Conservation (phyloP, 2,113 vertebrate genomes). For the Calonectris borealis region DNA sequence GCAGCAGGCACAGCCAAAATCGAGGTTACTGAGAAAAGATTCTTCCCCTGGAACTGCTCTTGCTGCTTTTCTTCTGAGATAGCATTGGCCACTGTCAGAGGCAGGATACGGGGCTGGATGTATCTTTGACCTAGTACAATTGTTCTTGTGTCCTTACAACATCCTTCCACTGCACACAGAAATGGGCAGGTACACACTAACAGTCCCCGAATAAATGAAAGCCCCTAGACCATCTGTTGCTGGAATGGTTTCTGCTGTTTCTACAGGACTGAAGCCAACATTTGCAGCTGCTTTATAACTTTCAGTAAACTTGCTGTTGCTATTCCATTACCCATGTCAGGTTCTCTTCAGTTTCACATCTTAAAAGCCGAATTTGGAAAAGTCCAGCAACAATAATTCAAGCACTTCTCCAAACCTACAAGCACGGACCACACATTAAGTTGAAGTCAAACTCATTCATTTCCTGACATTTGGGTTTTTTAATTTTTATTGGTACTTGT, state of each 20-base stretch:
- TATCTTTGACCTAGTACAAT: background rate
- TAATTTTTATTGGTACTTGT: background rate
- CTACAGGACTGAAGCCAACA: constrained; percentile 3
- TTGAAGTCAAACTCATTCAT: background rate
- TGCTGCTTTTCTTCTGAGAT: background rate
- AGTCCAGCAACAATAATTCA: background rate
- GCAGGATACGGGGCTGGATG: background rate
- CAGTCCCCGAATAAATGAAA: background rate
- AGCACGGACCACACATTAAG: fast-evolving
- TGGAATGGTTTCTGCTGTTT: background rate
- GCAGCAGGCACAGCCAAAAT: background rate
- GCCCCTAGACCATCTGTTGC: background rate
- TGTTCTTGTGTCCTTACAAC: background rate
- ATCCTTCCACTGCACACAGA: background rate
- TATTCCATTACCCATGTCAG: background rate
- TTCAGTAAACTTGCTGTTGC: background rate
- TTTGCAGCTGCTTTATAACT: constrained; percentile 29
- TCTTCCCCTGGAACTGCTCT: background rate
- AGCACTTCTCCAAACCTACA: background rate
- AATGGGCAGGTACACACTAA: background rate
- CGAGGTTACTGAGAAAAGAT: background rate
- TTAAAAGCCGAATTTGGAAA: background rate
- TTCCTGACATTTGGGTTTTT: background rate
- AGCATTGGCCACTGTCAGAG: background rate
- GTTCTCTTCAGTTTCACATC: background rate